Base-by-base conservation (phyloP, 2,113 vertebrate genomes). In the Ptilorrhoa leucosticta region DNA sequence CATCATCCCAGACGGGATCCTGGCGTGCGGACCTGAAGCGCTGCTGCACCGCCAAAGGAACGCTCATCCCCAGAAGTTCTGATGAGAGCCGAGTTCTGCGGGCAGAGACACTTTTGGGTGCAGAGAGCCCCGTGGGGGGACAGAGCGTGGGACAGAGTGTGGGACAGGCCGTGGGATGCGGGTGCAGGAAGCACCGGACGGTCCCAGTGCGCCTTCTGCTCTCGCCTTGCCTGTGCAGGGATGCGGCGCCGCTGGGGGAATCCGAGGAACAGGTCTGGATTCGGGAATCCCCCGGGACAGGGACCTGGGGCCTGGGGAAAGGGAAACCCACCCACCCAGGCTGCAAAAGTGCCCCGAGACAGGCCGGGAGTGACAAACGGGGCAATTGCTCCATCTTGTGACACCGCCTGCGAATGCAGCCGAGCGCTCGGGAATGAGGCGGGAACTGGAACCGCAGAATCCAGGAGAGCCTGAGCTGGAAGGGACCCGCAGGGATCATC, bases 341-440 rank as follows among this genome's bases (percentile, higher is more conserved):
- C 28, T 22, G 16, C n/a, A 20, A 8, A n/a, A 7, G 0, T 1
- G 14, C 24, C 22, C n/a, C 26, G 2, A 3, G 28, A 0, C 6
- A 0, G 27, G 10, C 50, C 3, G 2, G 83, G 58, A 40, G 23
- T 0, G 45, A 96, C 82, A 48, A 48, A 48, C 9, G 18, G 86
- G 71, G 10, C 93, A 95, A 87, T 60, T 80, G 89, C 91, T 82
- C 97, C 95, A 94, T 92, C 97, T 96, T 95, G 96, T 93, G 97
- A 56, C 57, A 4, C 9, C n/a, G 6, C 2, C 63, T 13, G 70
- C 50, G 44, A 92, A 5, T 89, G 90, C 95, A 95, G 79, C 35
- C 1, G 1, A 27, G 8, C 23, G 10, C 33, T 4, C 10, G 50
- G 84, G 33, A 61, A 7, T 0, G 50, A 3, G 1, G 0, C 0